Base-by-base conservation (phyloP, 2,113 vertebrate species). In the Dipodomys stephensi region DNA sequence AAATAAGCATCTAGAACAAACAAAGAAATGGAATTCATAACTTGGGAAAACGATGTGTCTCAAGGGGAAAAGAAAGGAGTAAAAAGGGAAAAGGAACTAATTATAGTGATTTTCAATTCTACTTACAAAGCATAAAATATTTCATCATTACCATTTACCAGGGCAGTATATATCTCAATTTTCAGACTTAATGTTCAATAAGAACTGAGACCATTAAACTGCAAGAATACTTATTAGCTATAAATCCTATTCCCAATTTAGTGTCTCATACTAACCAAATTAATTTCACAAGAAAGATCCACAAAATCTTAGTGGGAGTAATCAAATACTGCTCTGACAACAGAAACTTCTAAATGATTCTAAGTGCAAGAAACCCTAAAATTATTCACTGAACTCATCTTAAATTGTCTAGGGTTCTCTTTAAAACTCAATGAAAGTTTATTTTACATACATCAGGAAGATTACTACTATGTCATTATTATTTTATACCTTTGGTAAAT, bases 21-120 rank as follows among this genome's bases (percentile, higher is more conserved):
- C 95, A 96, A 94, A 92, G 95, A 96, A 95, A 95, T 73, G 74
- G 91, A 94, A 92, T 92, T 96, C 71, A 83, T 95, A 94, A 96
- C 82, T 91, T 95, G 87, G 69, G 74, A 94, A 89, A 91, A n/a
- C 83, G 94, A 64, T 28, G 28, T 81, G 92, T 93, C 96, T 94
- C 96, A 32, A 22, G 60, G 65, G 69, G 71, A 16, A 46, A 4
- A 88, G 86, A 79, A 90, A 77, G 44, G 44, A 84, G 30, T 44
- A 72, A 92, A 93, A 94, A 87, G 32, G 44, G n/a, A 30, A 79
- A 67, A 93, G 68, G 93, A 94, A 96, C 65, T 74, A 92, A 96
- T 88, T 88, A 84, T n/a, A 27, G 30, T 87, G 77, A 95, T 95
- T 96, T 91, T 94, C 68, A 68, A 62, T 87, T 96, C 95, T 91